Percentiles rank a stretch among this genome's conserved stretches.
phyloP scores from a whole-genome alignment of 2,888 invertebrate genomes.

The Hemicrepidius hirtus region DNA sequence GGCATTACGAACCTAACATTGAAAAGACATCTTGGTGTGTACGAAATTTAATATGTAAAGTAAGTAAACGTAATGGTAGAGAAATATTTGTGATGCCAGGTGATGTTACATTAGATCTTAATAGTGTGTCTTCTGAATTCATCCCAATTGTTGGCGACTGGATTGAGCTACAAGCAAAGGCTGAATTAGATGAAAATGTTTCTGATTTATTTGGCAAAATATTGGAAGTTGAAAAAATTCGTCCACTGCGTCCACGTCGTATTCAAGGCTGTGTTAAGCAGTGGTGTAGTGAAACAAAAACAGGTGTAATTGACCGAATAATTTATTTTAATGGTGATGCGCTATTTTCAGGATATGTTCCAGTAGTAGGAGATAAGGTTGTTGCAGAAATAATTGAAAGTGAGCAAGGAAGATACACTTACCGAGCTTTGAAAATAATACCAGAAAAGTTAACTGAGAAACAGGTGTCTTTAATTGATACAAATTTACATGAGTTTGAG shows the following conservation, averaged over 20 bases:
- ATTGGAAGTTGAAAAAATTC: constrained; percentile 77
- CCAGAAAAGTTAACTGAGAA: constrained; percentile 59
- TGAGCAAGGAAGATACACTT: constrained; percentile 75
- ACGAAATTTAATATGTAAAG: constrained; percentile 70
- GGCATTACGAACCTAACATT: constrained; percentile 70
- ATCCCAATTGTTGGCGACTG: constrained; percentile 83
- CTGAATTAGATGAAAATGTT: constrained; percentile 77
- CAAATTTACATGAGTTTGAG: constrained; percentile 38
- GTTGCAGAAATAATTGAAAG: constrained; percentile 83
- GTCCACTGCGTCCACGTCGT: constrained; percentile 77
- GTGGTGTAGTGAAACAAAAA: constrained; percentile 68
- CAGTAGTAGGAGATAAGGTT: constrained; percentile 78
- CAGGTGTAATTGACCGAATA: constrained; percentile 76
- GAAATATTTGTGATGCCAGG: constrained; percentile 73
- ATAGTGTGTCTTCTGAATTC: constrained; percentile 78
- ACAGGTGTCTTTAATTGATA: constrained; percentile 43
- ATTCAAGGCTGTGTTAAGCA: constrained; percentile 73
- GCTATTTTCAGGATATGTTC: constrained; percentile 74
- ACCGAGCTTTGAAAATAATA: constrained; percentile 77
- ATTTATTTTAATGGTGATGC: constrained; percentile 77
- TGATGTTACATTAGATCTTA: constrained; percentile 77
- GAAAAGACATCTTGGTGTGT: constrained; percentile 61
- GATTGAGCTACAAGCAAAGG: constrained; percentile 78
- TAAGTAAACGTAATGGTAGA: constrained; percentile 69
- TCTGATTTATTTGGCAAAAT: constrained; percentile 75